Base-by-base conservation (phyloP, 2,797 vertebrate genomes). In the Allobates femoralis region DNA sequence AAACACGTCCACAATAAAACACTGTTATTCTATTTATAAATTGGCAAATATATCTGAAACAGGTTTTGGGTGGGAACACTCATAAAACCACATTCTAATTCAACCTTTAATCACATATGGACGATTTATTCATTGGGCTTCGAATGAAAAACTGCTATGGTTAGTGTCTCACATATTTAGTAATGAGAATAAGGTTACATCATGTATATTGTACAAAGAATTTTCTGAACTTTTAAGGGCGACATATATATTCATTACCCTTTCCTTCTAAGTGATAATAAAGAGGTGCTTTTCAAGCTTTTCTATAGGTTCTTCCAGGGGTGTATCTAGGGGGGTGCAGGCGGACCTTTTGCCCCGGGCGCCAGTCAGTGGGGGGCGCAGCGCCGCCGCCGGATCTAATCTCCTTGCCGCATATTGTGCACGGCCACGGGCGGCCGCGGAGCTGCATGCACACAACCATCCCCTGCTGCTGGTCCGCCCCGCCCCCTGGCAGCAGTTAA, bases 1-100 rank as follows among this genome's bases (percentile, higher is more conserved):
- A 74, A 74, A 74, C n/a, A 74, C 15, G n/a, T 26, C 34, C 26
- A 74, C 41, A 74, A 50, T 74, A 26, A n/a, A 26, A 50, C n/a
- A n/a, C 2, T 74, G 12, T 74, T 46, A 14, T 62, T 5, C 28
- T 66, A 66, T 30, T 30, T n/a, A 19, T n/a, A 10, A 34, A 18
- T 32, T 69, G 66, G 66, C 32, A 69, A 18, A 34, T n/a, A 62
- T 62, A 62, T 11, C 60, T 62, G 60, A 62, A 62, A 62, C 10
- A 11, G 2, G 18, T n/a, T 71, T 71, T 41, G 67, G 32, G 67
- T n/a, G 21, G 37, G 67, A 71, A 71, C 4, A 4, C 14, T 71
- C 34, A 34, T 37, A 21, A 69, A 34, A 46, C 34, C 14, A n/a
- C 18, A 41, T 46, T 41, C 4, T n/a, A 21, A 34, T 71, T 7